phyloP scores from a whole-genome alignment of 2,797 vertebrate species.

The Notoglanidium macrostoma region DNA sequence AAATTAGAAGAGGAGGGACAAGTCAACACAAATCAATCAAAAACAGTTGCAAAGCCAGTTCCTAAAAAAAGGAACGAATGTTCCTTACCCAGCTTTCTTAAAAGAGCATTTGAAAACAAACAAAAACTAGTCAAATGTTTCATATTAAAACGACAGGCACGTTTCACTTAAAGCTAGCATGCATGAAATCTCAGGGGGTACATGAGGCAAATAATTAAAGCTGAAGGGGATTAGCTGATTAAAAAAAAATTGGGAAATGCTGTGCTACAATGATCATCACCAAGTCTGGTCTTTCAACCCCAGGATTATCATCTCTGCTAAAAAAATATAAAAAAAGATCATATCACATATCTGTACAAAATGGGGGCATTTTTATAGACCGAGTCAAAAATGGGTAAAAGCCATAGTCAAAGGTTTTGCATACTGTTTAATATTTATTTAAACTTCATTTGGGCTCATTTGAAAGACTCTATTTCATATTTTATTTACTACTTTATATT shows the following conservation, averaged over 20 bases:
- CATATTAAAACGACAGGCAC: neutral
- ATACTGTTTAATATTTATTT: too few species aligned
- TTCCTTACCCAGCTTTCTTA: neutral
- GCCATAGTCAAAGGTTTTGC: too few species aligned
- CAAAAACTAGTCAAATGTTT: neutral
- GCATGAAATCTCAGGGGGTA: neutral
- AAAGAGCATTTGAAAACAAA: neutral
- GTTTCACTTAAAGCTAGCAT: neutral
- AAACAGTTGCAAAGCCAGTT: neutral
- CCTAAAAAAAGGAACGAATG: too few species aligned
- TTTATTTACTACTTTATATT: neutral
- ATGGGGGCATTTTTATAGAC: too few species aligned
- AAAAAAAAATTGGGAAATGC: neutral
- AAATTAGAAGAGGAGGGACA: neutral
- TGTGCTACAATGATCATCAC: too few species aligned
- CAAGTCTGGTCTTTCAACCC: too few species aligned
- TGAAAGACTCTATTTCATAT: neutral
- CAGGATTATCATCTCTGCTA: too few species aligned
- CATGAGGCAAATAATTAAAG: neutral
- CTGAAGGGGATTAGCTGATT: neutral
- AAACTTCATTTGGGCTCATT: neutral
- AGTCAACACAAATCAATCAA: neutral
- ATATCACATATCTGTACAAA: too few species aligned
- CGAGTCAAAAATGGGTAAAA: too few species aligned
- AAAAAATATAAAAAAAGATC: too few species aligned